phyloP scores from a whole-genome alignment of 1,140 invertebrate species.

The Euwallacea fornicatus region DNA sequence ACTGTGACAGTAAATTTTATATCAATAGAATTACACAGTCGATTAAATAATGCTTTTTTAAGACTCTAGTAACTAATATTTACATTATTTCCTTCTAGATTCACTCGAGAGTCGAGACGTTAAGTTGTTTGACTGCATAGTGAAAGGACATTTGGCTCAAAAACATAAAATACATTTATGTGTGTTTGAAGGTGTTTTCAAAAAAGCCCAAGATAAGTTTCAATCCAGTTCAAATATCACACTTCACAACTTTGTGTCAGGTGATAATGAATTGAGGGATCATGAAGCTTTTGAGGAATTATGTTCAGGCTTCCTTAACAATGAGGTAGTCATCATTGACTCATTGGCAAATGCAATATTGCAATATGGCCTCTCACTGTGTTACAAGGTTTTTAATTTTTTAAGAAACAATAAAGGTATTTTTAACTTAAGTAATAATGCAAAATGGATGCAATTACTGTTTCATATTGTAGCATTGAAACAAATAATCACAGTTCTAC shows the following conservation, averaged over 20 bases:
- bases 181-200: constrained; percentile 46
- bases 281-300: neutral
- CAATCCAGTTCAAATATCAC: constrained; percentile 28
- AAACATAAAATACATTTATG: constrained; percentile 44
- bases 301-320: neutral
- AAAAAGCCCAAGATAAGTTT: constrained; percentile 25
- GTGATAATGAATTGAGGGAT: constrained; percentile 1
- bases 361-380: constrained; percentile 39
- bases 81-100: constrained; percentile 41
- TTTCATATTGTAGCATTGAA: constrained; percentile 47
- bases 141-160: constrained; percentile 39
- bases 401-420: constrained; percentile 43
- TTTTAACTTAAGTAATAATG: neutral
- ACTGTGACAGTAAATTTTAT: constrained; percentile 16
- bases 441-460: constrained; percentile 19
- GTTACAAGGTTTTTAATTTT: constrained; percentile 43
- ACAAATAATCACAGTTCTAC: constrained; percentile 56
- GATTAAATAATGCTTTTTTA: constrained; percentile 8
- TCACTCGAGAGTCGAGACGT: constrained; percentile 42
- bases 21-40: neutral
- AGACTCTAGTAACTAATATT: neutral
- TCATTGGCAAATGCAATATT: constrained; percentile 48
- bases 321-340: constrained; percentile 46
- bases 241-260: constrained; percentile 43
- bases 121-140: constrained; percentile 42